Base-by-base conservation (phyloP, 35 echinoderm and acorn worm genomes). In the Amphiura filiformis region DNA sequence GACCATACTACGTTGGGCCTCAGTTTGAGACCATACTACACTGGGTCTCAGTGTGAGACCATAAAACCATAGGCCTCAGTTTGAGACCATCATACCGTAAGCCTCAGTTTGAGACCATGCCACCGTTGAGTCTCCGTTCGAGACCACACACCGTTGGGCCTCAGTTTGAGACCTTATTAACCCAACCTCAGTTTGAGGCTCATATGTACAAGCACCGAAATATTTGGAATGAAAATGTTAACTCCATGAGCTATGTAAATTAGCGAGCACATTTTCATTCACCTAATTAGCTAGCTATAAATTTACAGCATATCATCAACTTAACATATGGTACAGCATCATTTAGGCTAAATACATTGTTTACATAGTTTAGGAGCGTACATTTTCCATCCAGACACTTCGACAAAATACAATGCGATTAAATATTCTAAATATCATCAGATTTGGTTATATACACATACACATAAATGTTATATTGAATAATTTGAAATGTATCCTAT, bases 1-100 rank as follows among this genome's bases (percentile, higher is more conserved):
- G 39, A 70, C 61, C 61, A 23, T 86, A 32, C 84, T 75, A 40
- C 84, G 84, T 38, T 86, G 84, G 84, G 65, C 44, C 84, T 76
- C 32, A 76, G 61, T 70, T 70, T 70, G 61, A 26, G 82, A 70
- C 61, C 61, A 23, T 86, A 32, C 84, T 75, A 40, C 84, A 61
- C 28, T 86, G 84, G 84, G 65, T 34, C 84, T 76, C 32, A 76
- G 52, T 65, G 32, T 37, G 84, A 75, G 56, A 35, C 37, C 35
- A 23, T 86, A 36, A 47, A 75, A 18, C 84, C 52, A 1, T 86
- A 57, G 84, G 84, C 32, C 84, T 86, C 12, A 23, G 84, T 86
- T 75, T 47, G 49, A 44, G 49, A 38, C 81, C 31, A 39, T 31
- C 75, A 37, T 44, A 83, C 23, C 38, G 81, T 56, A 13, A 39